phyloP scores from a whole-genome alignment of 1,140 invertebrate species.

The Dendrolimus punctatus region DNA sequence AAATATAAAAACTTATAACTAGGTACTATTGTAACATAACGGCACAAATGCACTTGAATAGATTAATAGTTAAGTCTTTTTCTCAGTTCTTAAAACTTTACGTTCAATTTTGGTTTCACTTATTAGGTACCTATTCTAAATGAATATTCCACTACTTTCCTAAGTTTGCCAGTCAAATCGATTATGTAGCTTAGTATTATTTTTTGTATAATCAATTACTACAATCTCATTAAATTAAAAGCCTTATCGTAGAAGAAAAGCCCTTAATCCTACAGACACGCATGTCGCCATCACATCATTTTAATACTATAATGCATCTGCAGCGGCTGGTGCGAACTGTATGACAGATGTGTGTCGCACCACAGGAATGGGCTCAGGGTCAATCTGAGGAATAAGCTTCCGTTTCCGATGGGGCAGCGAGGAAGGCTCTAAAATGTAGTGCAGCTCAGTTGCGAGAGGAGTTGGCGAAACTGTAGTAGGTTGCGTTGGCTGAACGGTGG shows the following conservation, averaged over 20 bases:
- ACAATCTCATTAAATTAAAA: slow-evolving; percentile 12
- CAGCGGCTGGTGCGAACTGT: slow-evolving; percentile 80
- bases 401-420: slow-evolving; percentile 84
- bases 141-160: no score
- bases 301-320: slow-evolving; percentile 33
- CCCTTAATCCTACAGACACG: no score
- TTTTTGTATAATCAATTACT: slow-evolving; percentile 4
- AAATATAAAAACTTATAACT: slow-evolving; percentile 15
- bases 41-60: slow-evolving; percentile 17
- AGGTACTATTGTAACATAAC: slow-evolving; percentile 11
- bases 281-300: no score
- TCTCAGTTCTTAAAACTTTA: slow-evolving; percentile 13
- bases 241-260: slow-evolving; percentile 5
- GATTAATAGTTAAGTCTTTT: slow-evolving; percentile 11
- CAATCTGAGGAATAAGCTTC: slow-evolving; percentile 78
- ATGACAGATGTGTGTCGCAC: slow-evolving; percentile 85
- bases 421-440: slow-evolving; percentile 73
- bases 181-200: slow-evolving; percentile 1
- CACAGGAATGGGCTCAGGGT: slow-evolving; percentile 29
- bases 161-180: background rate
- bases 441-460: slow-evolving; percentile 42
- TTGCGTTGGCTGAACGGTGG: slow-evolving; percentile 23
- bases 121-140: slow-evolving; percentile 2
- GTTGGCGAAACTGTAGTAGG: slow-evolving; percentile 25
- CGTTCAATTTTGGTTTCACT: slow-evolving; percentile 4